Evolutionary conservation across 2,797 vertebrate species (phyloP).

Genomic region (Dipus sagitta): DNA sequence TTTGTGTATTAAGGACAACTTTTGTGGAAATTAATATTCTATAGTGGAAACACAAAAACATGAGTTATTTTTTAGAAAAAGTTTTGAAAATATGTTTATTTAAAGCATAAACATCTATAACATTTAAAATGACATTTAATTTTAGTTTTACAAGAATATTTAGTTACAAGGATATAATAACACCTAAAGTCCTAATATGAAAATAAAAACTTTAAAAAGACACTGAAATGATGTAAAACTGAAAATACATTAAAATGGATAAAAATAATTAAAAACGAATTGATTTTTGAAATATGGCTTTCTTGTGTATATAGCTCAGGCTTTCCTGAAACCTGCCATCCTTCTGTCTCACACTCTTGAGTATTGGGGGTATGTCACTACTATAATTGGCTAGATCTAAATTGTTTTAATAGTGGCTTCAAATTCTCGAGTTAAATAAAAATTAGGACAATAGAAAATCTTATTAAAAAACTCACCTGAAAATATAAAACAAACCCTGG

Average conservation of each 20-base stretch:
- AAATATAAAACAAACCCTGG: conserved; percentile 17
- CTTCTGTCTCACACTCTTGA: neutral
- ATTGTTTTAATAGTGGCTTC: conserved; percentile 15
- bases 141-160: neutral
- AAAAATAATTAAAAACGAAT: neutral
- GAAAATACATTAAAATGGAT: neutral
- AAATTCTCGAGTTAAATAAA: neutral
- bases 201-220: conserved; percentile 20
- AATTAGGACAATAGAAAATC: neutral
- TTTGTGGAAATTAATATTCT: conserved; percentile 23
- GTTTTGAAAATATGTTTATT: conserved; percentile 6
- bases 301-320: neutral
- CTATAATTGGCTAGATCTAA: neutral
- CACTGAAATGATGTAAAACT: neutral
- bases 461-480: neutral
- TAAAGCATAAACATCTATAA: conserved; percentile 5
- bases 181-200: neutral
- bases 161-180: conserved; percentile 51
- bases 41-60: neutral
- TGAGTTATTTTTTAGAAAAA: conserved; percentile 2
- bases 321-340: neutral
- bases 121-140: conserved; percentile 13
- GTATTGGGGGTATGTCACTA: neutral
- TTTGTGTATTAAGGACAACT: neutral
- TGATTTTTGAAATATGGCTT: neutral